Conservation (phyloP, 2,888 invertebrate species). For the Tubulanus polymorphus region DNA sequence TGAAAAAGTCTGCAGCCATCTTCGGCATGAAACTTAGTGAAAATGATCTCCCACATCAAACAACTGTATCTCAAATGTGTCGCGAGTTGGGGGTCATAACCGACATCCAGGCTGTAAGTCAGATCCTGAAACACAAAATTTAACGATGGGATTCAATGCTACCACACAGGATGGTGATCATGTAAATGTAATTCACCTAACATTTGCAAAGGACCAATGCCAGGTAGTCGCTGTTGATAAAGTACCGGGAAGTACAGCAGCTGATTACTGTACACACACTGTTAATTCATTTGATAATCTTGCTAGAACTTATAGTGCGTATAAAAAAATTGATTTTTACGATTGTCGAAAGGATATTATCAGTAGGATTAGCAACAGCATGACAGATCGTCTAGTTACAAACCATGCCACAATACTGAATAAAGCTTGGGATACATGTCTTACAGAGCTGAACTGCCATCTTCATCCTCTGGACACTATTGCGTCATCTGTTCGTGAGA, state of each 20-base stretch:
- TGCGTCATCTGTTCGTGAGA: background rate
- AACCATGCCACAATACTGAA: conserved; percentile 15
- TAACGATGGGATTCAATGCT: conserved; percentile 20
- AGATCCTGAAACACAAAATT: background rate
- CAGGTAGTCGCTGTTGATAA: conserved; percentile 14
- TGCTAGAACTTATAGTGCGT: conserved; percentile 4
- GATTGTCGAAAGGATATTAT: conserved; percentile 6
- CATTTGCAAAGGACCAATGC: conserved; percentile 8
- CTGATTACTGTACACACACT: conserved; percentile 15
- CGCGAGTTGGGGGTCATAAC: conserved; percentile 11
- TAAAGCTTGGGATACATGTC: background rate
- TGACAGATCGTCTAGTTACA: conserved; percentile 17
- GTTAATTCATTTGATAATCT: conserved; percentile 7
- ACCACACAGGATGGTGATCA: conserved; percentile 20
- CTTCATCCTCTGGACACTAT: background rate
- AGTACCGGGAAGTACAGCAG: conserved; percentile 17
- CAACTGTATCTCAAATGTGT: conserved; percentile 8
- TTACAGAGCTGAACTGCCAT: background rate
- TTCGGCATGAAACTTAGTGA: conserved; percentile 3
- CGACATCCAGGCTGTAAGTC: conserved; percentile 11
- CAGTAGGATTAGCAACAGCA: conserved; percentile 12
- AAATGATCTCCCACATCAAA: conserved; percentile 8
- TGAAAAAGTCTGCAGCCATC: background rate
- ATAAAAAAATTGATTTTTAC: conserved; percentile 9
- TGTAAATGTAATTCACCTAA: conserved; percentile 18